These are phyloP conservation scores for Urocitellus parryii DNA, from an alignment of 2,113 vertebrate genomes.

Conservation along the genomic window DNA sequence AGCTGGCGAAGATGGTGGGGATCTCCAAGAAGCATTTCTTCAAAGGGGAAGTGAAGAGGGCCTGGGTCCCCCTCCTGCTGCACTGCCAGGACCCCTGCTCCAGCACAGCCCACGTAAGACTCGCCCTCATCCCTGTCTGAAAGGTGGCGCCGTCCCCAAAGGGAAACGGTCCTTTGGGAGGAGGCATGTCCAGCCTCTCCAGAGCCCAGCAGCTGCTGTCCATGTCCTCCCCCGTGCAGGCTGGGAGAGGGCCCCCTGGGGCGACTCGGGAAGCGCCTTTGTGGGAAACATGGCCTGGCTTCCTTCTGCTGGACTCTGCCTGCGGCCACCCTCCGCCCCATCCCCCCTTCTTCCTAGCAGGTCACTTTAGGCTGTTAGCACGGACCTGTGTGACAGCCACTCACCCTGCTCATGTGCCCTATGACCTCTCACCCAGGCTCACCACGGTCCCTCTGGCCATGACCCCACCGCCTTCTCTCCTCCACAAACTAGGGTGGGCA, in stretches of 20 bases:
- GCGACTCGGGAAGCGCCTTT: rapidly evolving
- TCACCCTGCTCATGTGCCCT: background rate
- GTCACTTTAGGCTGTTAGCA: background rate
- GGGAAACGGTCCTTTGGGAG: rapidly evolving
- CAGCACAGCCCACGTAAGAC: constrained; percentile 21
- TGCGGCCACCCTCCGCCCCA: rapidly evolving
- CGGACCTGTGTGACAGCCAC: background rate
- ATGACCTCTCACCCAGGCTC: too few species aligned
- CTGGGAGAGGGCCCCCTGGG: background rate
- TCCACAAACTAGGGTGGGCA: background rate
- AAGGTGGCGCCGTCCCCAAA: rapidly evolving
- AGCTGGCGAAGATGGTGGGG: constrained; percentile 62
- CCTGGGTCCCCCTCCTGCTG: constrained; percentile 77
- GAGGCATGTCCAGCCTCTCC: too few species aligned
- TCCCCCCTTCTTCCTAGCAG: background rate
- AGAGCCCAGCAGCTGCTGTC: background rate
- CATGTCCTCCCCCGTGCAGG: rapidly evolving
- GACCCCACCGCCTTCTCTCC: background rate
- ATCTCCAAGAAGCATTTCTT: constrained; percentile 74
- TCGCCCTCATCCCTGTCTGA: rapidly evolving
- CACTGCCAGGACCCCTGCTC: constrained; percentile 77
- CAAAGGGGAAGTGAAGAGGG: constrained; percentile 71
- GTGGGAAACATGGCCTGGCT: rapidly evolving
- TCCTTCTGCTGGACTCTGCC: background rate
- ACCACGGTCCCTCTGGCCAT: rapidly evolving